Percentiles rank a stretch among this genome's conserved stretches.
phyloP scores from a whole-genome alignment of 2,113 vertebrate genomes.

The Clinocottus analis region DNA sequence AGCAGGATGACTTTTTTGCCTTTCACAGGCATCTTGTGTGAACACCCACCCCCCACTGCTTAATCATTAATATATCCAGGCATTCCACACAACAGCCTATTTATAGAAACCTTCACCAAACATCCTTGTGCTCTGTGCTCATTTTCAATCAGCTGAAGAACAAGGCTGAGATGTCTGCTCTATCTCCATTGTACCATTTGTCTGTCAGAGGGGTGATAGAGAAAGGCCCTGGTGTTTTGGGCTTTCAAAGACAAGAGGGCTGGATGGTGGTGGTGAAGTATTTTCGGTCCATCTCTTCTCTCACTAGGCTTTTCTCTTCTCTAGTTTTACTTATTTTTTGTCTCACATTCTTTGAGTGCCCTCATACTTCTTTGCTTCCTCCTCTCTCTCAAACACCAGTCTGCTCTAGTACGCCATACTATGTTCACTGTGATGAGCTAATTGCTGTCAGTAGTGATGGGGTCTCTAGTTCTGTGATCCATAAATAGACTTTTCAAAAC shows the following conservation, averaged over 20 bases:
- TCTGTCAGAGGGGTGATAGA: slow-evolving; percentile 22
- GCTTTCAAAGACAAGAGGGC: slow-evolving; percentile 6
- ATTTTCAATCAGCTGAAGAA: slow-evolving; percentile 61
- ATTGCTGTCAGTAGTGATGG: slow-evolving; percentile 56
- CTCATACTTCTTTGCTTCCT: slow-evolving; percentile 8
- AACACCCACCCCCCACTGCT: slow-evolving; percentile 26
- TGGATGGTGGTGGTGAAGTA: not conserved
- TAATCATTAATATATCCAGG: slow-evolving; percentile 80
- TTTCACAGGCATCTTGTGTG: slow-evolving; percentile 37
- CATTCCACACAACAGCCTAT: slow-evolving; percentile 73
- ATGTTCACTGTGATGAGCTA: slow-evolving; percentile 41
- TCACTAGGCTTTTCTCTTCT: not conserved
- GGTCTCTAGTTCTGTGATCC: slow-evolving; percentile 43
- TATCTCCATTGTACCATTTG: slow-evolving; percentile 1
- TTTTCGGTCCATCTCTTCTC: slow-evolving; percentile 26
- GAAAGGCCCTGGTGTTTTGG: not conserved
- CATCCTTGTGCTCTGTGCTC: slow-evolving; percentile 44
- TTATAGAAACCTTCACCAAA: slow-evolving; percentile 75
- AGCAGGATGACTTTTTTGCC: slow-evolving; percentile 28
- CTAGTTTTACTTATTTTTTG: slow-evolving; percentile 1
- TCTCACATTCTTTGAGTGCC: not conserved
- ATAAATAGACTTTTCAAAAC: slow-evolving; percentile 65
- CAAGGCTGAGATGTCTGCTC: slow-evolving; percentile 36
- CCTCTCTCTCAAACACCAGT: slow-evolving; percentile 1
- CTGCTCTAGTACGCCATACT: slow-evolving; percentile 22